Conservation (phyloP, 2,888 invertebrate genomes). For the Iselma pallidipennis region DNA sequence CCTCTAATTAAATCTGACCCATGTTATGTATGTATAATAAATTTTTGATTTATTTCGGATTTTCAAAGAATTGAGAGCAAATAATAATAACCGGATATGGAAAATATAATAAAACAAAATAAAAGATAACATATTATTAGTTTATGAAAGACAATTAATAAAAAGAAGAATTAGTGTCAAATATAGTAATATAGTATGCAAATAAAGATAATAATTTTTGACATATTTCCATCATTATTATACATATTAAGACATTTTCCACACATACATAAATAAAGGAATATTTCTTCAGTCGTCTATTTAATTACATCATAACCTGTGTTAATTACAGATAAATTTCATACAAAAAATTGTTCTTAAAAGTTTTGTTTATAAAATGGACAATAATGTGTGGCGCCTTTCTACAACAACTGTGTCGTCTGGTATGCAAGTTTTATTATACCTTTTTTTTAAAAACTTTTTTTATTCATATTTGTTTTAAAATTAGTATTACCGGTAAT, state of each 20-base stretch:
- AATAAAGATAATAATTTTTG: no score
- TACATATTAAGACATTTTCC: not conserved
- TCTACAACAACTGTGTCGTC: not conserved
- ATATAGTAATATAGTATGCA: no score
- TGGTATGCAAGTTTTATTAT: not conserved
- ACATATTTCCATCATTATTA: no score
- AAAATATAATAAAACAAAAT: no score
- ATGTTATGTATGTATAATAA: not conserved
- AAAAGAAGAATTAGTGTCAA: no score
- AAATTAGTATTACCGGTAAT: not conserved
- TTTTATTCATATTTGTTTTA: not conserved
- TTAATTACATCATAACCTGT: constrained; percentile 5
- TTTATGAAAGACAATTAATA: no score
- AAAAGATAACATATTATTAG: no score
- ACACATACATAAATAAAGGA: not conserved
- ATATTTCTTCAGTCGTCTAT: not conserved
- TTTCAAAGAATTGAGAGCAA: not conserved
- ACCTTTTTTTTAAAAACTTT: not conserved
- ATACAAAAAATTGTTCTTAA: constrained; percentile 1
- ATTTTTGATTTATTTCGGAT: not conserved
- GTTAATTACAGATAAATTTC: constrained; percentile 20
- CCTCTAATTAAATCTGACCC: not conserved
- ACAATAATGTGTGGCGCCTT: constrained; percentile 15
- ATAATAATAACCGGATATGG: no score
- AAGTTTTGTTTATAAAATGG: constrained; percentile 16